A percentile compares a stretch with the other conserved stretches of the same genome.
Conservation (phyloP, 2,113 vertebrate species). For the Xenopus borealis region DNA sequence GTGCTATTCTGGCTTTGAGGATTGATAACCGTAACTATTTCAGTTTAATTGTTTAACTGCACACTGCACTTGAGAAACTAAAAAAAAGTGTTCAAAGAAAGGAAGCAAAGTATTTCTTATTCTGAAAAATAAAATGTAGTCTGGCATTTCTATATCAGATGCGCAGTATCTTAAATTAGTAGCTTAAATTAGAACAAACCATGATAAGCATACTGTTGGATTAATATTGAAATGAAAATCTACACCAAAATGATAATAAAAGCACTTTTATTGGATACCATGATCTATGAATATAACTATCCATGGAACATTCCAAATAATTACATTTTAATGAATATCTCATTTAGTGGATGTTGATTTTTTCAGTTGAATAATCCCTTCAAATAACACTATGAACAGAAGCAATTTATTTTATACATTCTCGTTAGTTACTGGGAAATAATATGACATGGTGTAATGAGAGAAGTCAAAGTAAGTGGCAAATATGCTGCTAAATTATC, state of each 20-base stretch:
- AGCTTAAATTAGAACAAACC: not conserved
- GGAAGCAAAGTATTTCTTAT: not conserved
- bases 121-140: not conserved
- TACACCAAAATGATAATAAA: conserved; percentile 18
- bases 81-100: not conserved
- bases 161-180: no score
- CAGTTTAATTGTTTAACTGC: conserved; percentile 30
- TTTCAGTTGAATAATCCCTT: conserved; percentile 31
- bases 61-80: conserved; percentile 4
- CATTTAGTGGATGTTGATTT: conserved; percentile 44
- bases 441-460: conserved; percentile 38
- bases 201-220: not conserved
- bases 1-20: conserved; percentile 29
- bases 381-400: conserved; percentile 35
- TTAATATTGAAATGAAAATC: conserved; percentile 28
- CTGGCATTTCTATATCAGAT: no score
- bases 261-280: conserved; percentile 20
- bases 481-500: conserved; percentile 42
- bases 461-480: conserved; percentile 22
- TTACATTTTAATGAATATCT: conserved; percentile 44
- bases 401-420: conserved; percentile 38
- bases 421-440: conserved; percentile 41
- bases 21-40: conserved; percentile 32
- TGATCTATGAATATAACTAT: conserved; percentile 38
- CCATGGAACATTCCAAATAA: conserved; percentile 35